These are phyloP conservation scores for Sinodicranocentrus sp. DNA, from an alignment of 2,888 invertebrate genomes.

Conservation along the genomic window DNA sequence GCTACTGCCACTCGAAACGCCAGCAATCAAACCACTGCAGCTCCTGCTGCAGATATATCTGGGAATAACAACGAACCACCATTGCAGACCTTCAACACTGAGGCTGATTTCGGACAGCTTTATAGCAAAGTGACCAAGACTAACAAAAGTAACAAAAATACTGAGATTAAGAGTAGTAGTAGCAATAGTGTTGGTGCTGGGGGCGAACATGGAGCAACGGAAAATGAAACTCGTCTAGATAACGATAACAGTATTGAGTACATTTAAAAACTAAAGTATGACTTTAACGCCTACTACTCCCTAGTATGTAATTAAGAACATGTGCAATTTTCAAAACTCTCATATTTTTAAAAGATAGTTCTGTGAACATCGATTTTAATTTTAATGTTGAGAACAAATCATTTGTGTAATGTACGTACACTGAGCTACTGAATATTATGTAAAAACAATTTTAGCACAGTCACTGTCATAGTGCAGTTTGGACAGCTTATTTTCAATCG, in stretches of 20 bases:
- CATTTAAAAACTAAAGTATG: conserved; percentile 49
- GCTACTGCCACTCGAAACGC: background rate
- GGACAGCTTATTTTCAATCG: no score
- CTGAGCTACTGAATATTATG: no score
- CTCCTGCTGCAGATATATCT: conserved; percentile 35
- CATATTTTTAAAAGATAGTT: no score
- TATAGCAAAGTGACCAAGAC: conserved; percentile 57
- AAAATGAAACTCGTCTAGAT: conserved; percentile 24
- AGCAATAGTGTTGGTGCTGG: conserved; percentile 6
- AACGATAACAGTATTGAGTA: conserved; percentile 75
- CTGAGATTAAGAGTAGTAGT: conserved; percentile 12
- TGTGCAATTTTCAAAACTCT: no score
- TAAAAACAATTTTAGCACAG: no score
- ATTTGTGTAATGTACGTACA: no score
- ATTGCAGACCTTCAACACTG: background rate
- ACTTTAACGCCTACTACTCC: background rate
- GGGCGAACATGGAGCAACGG: conserved; percentile 32
- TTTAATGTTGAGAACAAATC: no score
- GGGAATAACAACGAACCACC: conserved; percentile 62
- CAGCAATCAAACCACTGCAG: background rate
- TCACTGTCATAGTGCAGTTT: no score
- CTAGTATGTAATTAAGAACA: no score
- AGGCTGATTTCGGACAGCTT: conserved; percentile 22
- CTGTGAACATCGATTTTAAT: no score
- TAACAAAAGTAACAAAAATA: conserved; percentile 40